A percentile compares a stretch with the other conserved stretches of the same genome.
Evolutionary conservation across 2,888 invertebrate genomes (phyloP).

Genomic region (Drosophila atripex): DNA sequence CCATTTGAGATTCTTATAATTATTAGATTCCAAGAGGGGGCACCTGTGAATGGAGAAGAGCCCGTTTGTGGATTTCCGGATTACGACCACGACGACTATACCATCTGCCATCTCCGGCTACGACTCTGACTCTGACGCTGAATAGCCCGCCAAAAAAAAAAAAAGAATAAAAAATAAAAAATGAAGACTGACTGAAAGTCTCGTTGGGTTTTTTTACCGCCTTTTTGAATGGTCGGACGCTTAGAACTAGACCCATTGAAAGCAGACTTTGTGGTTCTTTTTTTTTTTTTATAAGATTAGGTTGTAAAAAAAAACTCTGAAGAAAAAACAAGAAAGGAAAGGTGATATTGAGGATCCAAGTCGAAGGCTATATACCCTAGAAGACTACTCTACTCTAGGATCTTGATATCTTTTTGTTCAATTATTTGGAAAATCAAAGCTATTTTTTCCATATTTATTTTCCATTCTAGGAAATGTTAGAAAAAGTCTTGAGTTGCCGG

Average conservation of each 20-base stretch:
- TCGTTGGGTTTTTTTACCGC: conserved; percentile 67
- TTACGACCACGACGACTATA: conserved; percentile 31
- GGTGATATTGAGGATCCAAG: background rate
- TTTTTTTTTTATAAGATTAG: conserved; percentile 16
- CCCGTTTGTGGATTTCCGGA: conserved; percentile 66
- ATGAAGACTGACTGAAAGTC: conserved; percentile 60
- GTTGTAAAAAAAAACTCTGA: conserved; percentile 27
- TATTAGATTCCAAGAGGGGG: conserved; percentile 2
- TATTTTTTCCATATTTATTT: no score
- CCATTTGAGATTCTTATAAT: conserved; percentile 1
- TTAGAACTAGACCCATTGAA: conserved; percentile 28
- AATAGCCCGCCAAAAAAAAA: conserved; percentile 13
- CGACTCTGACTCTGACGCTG: background rate
- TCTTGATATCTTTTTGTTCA: background rate
- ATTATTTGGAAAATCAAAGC: background rate
- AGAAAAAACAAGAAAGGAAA: conserved; percentile 2
- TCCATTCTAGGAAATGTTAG: background rate
- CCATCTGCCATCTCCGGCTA: conserved; percentile 2
- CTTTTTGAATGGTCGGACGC: conserved; percentile 63
- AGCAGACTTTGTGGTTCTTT: conserved; percentile 13
- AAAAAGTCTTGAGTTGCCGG: background rate
- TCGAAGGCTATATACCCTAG: background rate
- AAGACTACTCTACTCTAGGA: no score
- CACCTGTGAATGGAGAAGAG: conserved; percentile 60
- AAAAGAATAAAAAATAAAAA: conserved; percentile 3